These are phyloP conservation scores for Leucophenga varia DNA, from an alignment of 1,140 invertebrate species.

Conservation along the genomic window DNA sequence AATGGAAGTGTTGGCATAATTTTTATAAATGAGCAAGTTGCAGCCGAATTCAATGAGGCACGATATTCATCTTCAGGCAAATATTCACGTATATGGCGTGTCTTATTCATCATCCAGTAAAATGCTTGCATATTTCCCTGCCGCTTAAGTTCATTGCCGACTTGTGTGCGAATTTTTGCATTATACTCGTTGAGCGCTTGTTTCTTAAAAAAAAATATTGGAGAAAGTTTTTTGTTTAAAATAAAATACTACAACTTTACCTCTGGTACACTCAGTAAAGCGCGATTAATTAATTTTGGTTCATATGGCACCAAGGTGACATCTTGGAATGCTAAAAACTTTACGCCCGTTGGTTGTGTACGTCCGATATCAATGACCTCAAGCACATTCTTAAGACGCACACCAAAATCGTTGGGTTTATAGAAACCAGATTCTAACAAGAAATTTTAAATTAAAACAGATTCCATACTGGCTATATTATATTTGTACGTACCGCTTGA, in stretches of 20 bases:
- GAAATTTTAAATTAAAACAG: neutral
- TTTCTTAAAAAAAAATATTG: slow-evolving; percentile 60
- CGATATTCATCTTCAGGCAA: slow-evolving; percentile 49
- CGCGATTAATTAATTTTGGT: slow-evolving; percentile 81
- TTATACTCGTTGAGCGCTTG: slow-evolving; percentile 80
- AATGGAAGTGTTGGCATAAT: too few relatives aligned
- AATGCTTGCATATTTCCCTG: slow-evolving; percentile 69
- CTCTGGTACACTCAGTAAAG: slow-evolving; percentile 73
- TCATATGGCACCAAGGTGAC: slow-evolving; percentile 92
- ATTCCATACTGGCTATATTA: neutral
- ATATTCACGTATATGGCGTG: slow-evolving; percentile 66
- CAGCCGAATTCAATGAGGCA: too few relatives aligned
- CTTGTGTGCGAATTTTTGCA: slow-evolving; percentile 65
- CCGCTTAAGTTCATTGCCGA: slow-evolving; percentile 71
- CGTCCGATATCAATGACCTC: slow-evolving; percentile 70
- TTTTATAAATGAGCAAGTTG: too few relatives aligned
- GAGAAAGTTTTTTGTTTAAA: too few relatives aligned
- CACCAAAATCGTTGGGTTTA: slow-evolving; percentile 83
- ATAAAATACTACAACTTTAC: slow-evolving; percentile 56
- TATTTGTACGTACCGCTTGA: slow-evolving; percentile 68
- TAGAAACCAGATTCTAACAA: slow-evolving; percentile 76
- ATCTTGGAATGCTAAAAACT: slow-evolving; percentile 74
- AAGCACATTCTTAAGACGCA: slow-evolving; percentile 90
- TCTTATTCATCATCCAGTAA: slow-evolving; percentile 80
- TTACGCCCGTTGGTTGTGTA: slow-evolving; percentile 56